A percentile compares a stretch with the other conserved stretches of the same genome.
phyloP scores from a whole-genome alignment of 2,797 vertebrate species.

The Pangasius djambal region DNA sequence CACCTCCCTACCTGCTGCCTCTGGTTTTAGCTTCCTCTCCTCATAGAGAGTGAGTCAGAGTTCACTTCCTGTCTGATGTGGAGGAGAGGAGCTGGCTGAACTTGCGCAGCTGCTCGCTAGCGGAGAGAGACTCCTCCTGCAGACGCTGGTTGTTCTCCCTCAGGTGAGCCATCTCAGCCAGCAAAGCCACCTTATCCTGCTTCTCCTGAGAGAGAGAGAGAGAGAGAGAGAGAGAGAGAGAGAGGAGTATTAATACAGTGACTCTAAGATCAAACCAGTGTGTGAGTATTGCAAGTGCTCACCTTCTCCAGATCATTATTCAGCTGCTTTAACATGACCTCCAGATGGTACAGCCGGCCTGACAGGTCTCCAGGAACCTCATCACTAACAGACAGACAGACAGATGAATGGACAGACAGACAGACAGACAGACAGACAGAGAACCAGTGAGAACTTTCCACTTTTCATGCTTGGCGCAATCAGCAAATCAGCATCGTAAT shows the following conservation, averaged over 20 bases:
- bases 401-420: not conserved
- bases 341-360: slow-evolving; percentile 86
- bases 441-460: not conserved
- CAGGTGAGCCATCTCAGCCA: slow-evolving; percentile 88
- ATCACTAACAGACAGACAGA: slow-evolving; percentile 71
- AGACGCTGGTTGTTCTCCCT: slow-evolving; percentile 89
- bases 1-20: not conserved
- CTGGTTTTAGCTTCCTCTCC: not conserved
- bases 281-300: slow-evolving; percentile 15
- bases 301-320: slow-evolving; percentile 90
- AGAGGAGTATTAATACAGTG: not conserved
- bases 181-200: slow-evolving; percentile 87
- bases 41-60: not conserved
- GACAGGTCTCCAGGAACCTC: slow-evolving; percentile 80
- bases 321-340: slow-evolving; percentile 90
- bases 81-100: slow-evolving; percentile 83
- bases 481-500: not conserved
- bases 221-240: not conserved
- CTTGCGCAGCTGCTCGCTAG: slow-evolving; percentile 88
- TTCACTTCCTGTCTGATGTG: slow-evolving; percentile 68
- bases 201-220: slow-evolving; percentile 83
- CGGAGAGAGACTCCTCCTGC: slow-evolving; percentile 85
- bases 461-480: not conserved
- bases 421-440: not conserved
- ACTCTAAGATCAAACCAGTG: not conserved